Evolutionary conservation across 2,888 invertebrate species (phyloP).

Genomic region (Shargacucullia verbasci): DNA sequence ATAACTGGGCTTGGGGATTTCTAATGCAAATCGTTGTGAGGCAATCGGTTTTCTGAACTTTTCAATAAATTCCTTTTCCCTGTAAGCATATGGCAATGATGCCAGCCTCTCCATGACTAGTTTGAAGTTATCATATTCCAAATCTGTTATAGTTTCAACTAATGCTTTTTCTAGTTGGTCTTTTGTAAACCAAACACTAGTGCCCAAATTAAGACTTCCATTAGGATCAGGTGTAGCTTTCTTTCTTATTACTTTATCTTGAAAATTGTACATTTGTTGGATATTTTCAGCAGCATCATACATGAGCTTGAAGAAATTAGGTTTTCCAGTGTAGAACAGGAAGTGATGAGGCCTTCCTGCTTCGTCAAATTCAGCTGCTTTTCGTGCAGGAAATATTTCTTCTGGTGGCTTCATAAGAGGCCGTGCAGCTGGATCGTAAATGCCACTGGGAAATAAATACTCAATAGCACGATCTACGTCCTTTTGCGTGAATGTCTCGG

Average conservation of each 20-base stretch:
- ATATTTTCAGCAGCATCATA: conserved; percentile 93
- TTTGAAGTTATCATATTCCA: conserved; percentile 93
- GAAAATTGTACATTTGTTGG: conserved; percentile 90
- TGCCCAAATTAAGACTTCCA: conserved; percentile 80
- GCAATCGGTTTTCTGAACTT: conserved; percentile 90
- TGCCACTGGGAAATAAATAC: conserved; percentile 98
- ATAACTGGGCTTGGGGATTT: conserved; percentile 91
- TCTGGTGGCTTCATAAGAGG: conserved; percentile 97
- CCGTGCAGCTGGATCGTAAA: conserved; percentile 95
- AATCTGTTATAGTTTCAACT: conserved; percentile 91
- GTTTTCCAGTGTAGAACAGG: conserved; percentile 97
- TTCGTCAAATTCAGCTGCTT: conserved; percentile 97
- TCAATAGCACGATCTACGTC: conserved; percentile 96
- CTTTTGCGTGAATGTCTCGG: conserved; percentile 95
- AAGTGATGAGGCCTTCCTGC: conserved; percentile 97
- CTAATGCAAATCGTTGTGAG: conserved; percentile 88
- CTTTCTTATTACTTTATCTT: conserved; percentile 92
- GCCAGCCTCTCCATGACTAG: conserved; percentile 92
- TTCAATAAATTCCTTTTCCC: conserved; percentile 92
- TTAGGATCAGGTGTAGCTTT: conserved; percentile 90
- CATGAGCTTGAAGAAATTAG: conserved; percentile 95
- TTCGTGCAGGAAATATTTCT: conserved; percentile 94
- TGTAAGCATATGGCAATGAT: conserved; percentile 92
- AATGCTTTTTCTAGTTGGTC: conserved; percentile 90
- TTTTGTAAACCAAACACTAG: conserved; percentile 90